Evolutionary conservation across 2,113 vertebrate species (phyloP).

Genomic region (Solenodon paradoxus): DNA sequence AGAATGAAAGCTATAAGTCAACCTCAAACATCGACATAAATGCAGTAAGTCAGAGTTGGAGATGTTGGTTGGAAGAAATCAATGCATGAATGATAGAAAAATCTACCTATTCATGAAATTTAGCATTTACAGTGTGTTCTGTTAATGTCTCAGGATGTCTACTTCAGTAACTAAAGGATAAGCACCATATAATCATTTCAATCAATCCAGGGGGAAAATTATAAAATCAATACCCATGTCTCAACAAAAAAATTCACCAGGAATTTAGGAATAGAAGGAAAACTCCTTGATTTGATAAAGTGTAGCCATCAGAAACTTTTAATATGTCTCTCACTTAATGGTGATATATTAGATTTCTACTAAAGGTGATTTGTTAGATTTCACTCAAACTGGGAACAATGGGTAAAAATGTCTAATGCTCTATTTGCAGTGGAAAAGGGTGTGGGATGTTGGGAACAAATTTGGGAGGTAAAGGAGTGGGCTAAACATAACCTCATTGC

Average conservation of each 20-base stretch:
- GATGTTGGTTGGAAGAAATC: not conserved
- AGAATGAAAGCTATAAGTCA: not conserved
- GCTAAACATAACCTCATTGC: not conserved
- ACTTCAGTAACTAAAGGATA: not conserved
- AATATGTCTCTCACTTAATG: not conserved
- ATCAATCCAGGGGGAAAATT: not conserved
- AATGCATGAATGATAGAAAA: not conserved
- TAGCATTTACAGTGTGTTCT: not conserved
- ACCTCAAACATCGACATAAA: not conserved
- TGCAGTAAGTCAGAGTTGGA: not conserved
- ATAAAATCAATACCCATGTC: not conserved
- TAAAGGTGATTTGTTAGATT: not conserved
- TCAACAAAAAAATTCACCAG: not conserved
- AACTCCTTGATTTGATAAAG: not conserved
- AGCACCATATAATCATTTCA: not conserved
- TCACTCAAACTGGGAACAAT: not conserved
- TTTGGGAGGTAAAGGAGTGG: not conserved
- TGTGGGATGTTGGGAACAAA: not conserved
- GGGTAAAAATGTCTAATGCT: not conserved
- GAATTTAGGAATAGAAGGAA: not conserved
- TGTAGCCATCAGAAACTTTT: not conserved
- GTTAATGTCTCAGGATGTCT: not conserved
- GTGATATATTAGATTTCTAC: not conserved
- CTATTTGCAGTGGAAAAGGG: not conserved
- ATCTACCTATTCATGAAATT: not conserved